Base-by-base conservation (phyloP, 2,888 invertebrate genomes). In the Hermodice carunculata region DNA sequence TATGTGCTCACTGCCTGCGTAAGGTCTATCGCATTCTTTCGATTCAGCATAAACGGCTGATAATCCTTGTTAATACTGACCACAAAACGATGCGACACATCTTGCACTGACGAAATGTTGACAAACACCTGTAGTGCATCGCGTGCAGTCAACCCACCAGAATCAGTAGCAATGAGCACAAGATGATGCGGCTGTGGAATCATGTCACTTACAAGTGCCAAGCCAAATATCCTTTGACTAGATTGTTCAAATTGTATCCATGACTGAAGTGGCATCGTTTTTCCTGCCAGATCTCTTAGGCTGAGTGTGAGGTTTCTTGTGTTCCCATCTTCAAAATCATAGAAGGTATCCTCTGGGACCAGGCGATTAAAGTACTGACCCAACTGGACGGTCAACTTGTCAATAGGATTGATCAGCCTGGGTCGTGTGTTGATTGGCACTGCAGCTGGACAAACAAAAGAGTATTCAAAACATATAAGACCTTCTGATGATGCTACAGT, bases 261-360 rank as follows among this genome's bases (percentile, higher is more conserved):
- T 31, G 71, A 71, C 54, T 60, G 59, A 11, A 71, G 70, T 4
- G 75, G 62, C 8, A 76, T 59, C 3, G 67, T 59, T 24, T 65
- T 51, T 22, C 73, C 72, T 49, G 69, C 70, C 0, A 66, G 61
- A 6, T 70, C 65, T 22, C 70, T 67, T 40, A 80, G 62, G 22
- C 66, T 63, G 42, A 80, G 68, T 26, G 66, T 66, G 24, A 81
- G 65, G 6, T 70, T 61, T 34, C 71, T 57, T 0, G 81, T 78
- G 62, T 76, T 69, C 0, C 80, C 81, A 64, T 81, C 81, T 54
- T 78, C 78, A 0, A 53, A 56, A 53, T 80, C 79, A 19, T 69
- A 66, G 65, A 81, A 81, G 5, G 78, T 76, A 32, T 75, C 72
- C 1, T 53, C 44, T 1, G 78, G 76, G 34, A 81, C 73, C 8